phyloP scores from a whole-genome alignment of 2,797 vertebrate species.

The Epinephelus awoara region DNA sequence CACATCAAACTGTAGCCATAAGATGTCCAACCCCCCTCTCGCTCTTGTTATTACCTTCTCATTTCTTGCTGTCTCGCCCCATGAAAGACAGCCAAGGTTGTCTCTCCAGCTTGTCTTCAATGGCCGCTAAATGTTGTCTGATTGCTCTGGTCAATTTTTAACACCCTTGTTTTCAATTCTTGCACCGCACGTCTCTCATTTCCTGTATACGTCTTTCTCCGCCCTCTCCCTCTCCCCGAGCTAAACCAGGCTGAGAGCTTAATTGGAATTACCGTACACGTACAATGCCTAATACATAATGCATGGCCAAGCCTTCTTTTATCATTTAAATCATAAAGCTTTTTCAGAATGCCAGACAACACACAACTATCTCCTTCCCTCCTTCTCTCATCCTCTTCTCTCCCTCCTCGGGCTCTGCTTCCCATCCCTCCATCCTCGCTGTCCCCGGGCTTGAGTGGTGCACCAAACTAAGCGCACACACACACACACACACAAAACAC shows the following conservation, averaged over 20 bases:
- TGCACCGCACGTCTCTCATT: conserved; percentile 46
- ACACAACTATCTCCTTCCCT: conserved; percentile 58
- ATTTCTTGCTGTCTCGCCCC: conserved; percentile 38
- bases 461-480: conserved; percentile 35
- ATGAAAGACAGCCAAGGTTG: conserved; percentile 57
- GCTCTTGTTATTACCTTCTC: conserved; percentile 57
- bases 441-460: conserved; percentile 59
- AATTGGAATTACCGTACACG: conserved; percentile 84
- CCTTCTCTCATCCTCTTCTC: conserved; percentile 45
- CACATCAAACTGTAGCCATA: conserved; percentile 64
- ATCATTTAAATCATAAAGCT: conserved; percentile 86
- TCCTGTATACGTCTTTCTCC: conserved; percentile 51
- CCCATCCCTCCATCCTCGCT: conserved; percentile 59
- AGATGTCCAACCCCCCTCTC: conserved; percentile 44
- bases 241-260: conserved; percentile 66
- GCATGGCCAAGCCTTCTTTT: conserved; percentile 79
- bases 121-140: conserved; percentile 58
- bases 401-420: conserved; percentile 53
- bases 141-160: conserved; percentile 67
- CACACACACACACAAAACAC: conserved; percentile 26
- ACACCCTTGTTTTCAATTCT: conserved; percentile 57
- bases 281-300: conserved; percentile 84
- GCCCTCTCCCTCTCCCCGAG: conserved; percentile 36
- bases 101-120: conserved; percentile 47
- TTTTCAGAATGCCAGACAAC: conserved; percentile 75